Conservation (phyloP, 2,113 vertebrate species). For the Pelmatolapia mariae region DNA sequence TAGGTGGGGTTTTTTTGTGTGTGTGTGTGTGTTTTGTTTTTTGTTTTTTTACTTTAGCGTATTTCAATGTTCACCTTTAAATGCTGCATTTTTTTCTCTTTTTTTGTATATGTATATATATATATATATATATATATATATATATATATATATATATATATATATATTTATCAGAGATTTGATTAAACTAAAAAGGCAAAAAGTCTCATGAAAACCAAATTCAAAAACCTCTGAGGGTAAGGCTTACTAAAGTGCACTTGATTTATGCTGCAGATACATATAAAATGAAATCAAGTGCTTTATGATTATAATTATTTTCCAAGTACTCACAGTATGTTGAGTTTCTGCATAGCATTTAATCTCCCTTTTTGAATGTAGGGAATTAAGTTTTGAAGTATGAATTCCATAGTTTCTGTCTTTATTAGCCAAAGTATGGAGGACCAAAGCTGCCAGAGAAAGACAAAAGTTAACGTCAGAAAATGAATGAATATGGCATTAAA, state of each 20-base stretch:
- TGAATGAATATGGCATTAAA: background rate
- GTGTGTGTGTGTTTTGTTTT: background rate
- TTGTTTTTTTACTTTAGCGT: background rate
- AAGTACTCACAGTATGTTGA: background rate
- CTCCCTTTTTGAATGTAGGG: background rate
- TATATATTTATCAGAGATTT: background rate
- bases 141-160: background rate
- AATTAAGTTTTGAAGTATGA: background rate
- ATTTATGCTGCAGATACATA: background rate
- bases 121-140: background rate
- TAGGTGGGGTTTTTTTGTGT: background rate
- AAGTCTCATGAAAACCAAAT: background rate
- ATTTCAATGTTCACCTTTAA: background rate
- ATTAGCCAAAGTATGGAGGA: background rate
- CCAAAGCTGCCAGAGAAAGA: background rate
- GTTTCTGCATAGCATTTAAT: background rate
- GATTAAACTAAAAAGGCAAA: background rate
- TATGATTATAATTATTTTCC: background rate
- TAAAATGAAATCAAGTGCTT: background rate
- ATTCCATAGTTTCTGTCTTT: background rate
- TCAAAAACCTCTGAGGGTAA: too few species aligned
- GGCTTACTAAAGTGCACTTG: background rate
- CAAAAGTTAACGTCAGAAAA: background rate
- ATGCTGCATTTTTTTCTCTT: background rate
- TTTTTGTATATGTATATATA: background rate